Evolutionary conservation across 2,113 vertebrate species (phyloP), one percentile per base, ranked within the genome.

Genomic region (Catharus bicknelli): DNA sequence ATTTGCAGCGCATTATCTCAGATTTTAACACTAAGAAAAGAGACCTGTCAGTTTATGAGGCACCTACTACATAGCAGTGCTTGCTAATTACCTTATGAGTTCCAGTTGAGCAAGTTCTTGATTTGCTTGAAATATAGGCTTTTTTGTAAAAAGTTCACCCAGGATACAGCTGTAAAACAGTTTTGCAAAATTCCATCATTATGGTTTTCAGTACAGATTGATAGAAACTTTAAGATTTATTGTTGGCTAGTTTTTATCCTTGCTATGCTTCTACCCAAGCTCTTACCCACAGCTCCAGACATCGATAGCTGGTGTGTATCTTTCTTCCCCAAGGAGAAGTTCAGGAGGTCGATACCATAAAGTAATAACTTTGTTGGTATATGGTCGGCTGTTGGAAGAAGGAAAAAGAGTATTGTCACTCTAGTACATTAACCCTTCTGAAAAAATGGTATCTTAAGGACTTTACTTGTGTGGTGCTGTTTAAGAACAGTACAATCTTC

Each of bases 51-150:
- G 23, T 64, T 80, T 80, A 57, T n/a, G 23, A 89, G 26, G 34
- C 14, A 85, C 13, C 36, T 67, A 47, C 15, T 63, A 38, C 1
- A 6, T 7, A 27, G 30, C 7, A 78, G 36, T 10, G 23, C 27
- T 63, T 87, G 14, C 15, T 94, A 86, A 91, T 94, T 97, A 99
- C 99, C 99, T 99, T 97, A 99, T 99, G n/a, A 99, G 98, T 97
- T 99, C 99, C 43, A 99, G 97, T 69, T 99, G 99, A 64, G 99
- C 99, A 68, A 99, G 98, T 96, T 99, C 99, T 96, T 99, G 99
- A 87, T 99, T 99, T 86, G 99, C 99, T 97, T 99, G 99, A 96
- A 99, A 99, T 96, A 99, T 99, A 61, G 99, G 99, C 90, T 99
- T 99, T 98, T 99, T 99, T 83, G 98, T 99, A 97, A 99, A 99